Conservation (phyloP, 2,797 vertebrate species). For the Hylomyscus alleni region DNA sequence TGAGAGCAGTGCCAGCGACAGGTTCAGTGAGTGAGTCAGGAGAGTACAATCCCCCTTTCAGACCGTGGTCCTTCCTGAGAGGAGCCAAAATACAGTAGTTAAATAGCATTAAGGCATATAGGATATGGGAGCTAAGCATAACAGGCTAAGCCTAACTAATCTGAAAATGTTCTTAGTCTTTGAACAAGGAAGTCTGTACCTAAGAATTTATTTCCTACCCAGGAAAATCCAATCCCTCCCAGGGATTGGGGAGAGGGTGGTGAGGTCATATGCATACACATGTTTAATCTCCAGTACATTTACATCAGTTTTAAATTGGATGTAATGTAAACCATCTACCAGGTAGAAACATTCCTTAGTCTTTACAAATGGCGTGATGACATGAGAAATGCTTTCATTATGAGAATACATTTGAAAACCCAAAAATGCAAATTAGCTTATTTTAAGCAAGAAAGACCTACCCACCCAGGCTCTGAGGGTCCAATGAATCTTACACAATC, state of each 20-base stretch:
- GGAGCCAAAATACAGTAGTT: background rate
- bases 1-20: background rate
- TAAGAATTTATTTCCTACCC: background rate
- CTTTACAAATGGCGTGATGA: background rate
- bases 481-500: background rate
- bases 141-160: background rate
- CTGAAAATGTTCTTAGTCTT: slow-evolving; percentile 22
- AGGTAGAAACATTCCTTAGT: background rate
- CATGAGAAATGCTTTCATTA: background rate
- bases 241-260: too few relatives aligned
- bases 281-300: background rate
- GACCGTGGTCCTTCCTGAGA: background rate
- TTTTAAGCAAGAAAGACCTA: slow-evolving; percentile 58
- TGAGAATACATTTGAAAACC: background rate
- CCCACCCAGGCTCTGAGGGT: background rate
- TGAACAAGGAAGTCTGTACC: background rate
- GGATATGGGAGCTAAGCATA: background rate
- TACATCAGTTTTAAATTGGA: background rate
- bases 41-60: background rate
- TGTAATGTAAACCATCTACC: background rate
- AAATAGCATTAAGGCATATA: background rate
- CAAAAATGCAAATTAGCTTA: background rate
- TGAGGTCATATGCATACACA: background rate
- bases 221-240: background rate
- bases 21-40: background rate